Evolutionary conservation across 2,888 invertebrate species (phyloP), one percentile per base, ranked within the genome.

Genomic region (Ommatoiulus sabulosus): DNA sequence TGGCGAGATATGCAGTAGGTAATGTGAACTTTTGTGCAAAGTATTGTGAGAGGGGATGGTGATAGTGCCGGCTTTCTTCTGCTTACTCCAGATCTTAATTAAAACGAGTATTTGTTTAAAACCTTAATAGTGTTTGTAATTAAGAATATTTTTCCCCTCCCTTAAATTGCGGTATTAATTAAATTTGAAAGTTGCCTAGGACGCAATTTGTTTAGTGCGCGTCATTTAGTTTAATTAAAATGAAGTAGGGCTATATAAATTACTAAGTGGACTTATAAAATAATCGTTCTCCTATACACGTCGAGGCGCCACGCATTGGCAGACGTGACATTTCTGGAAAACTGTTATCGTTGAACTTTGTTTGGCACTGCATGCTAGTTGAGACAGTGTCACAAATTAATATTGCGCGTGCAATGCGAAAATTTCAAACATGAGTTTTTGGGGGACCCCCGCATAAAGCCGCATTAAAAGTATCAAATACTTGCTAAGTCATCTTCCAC

Each of bases 101-200:
- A 72, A 72, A 72, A 72, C 20, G 7, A 72, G 20, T 72, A 72
- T 72, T 72, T 72, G 72, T 24, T 72, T 72, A 72, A 72, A 72
- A 72, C 72, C 24, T 8, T 72, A 72, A 72, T 72, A 24, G 17
- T 5, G n/a, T n/a, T 17, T 12, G 63, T 10, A 72, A 72, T 72
- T 72, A 72, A 72, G 72, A 24, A 63, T 63, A 5, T 24, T 72
- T 72, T 72, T 72, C 24, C 24, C 3, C 72, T 2, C 7, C 17
- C 72, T 72, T n/a, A n/a, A n/a, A 46, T 8, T 17, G 72, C 24
- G n/a, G 17, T 72, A 24, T 72, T 72, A 72, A 72, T 72, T 72
- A 72, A 72, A 72, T 72, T 57, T 72, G 15, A 17, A 72, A 72
- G 24, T 72, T 24, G 72, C 72, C 7, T 72, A 4, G 72, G 72